Evolutionary conservation across 2,888 invertebrate species (phyloP).

Genomic region (Incurvaria masculella): DNA sequence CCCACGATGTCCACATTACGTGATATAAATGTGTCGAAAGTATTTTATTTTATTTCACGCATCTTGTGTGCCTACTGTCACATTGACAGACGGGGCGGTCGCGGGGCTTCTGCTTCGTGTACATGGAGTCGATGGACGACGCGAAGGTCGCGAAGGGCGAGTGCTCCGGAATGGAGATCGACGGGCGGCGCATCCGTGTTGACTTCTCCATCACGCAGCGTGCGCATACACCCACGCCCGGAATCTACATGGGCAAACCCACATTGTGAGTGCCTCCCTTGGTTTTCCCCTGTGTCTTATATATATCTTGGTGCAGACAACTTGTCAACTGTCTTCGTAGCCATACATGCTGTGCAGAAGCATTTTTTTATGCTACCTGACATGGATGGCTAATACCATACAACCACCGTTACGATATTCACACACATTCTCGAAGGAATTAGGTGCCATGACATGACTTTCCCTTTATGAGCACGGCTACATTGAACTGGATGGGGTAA

Average conservation of each 20-base stretch:
- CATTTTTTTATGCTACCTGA: conserved; percentile 1
- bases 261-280: conserved; percentile 61
- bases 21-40: neutral
- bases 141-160: conserved; percentile 92
- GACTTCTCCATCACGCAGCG: conserved; percentile 95
- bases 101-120: conserved; percentile 95
- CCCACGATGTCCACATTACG: neutral
- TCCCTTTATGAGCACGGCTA: no score
- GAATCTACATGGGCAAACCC: conserved; percentile 95
- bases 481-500: no score
- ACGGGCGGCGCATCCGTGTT: conserved; percentile 88
- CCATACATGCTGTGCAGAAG: neutral
- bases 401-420: no score
- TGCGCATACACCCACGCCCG: conserved; percentile 96
- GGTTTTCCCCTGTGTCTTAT: conserved; percentile 5
- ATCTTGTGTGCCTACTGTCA: no score
- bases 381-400: no score
- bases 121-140: conserved; percentile 84
- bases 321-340: neutral
- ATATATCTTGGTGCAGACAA: neutral
- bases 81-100: conserved; percentile 89
- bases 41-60: conserved; percentile 1
- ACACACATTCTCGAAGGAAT: no score
- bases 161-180: conserved; percentile 92
- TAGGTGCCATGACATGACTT: no score